phyloP scores from a whole-genome alignment of 2,113 vertebrate species.

The Passer montanus region DNA sequence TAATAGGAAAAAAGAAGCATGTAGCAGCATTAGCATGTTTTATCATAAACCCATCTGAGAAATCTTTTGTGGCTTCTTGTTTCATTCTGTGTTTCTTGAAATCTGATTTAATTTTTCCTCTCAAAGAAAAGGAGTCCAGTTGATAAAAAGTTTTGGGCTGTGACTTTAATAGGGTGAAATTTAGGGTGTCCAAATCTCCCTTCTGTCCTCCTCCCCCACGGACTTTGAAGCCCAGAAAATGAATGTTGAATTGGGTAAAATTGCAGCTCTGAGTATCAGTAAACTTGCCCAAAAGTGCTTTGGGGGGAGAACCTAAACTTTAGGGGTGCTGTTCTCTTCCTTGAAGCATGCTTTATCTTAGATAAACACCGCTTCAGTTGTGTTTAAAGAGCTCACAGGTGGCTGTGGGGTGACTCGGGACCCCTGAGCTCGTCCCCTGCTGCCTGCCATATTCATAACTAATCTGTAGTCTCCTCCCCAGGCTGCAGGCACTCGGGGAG shows the following conservation, averaged over 20 bases:
- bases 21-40: not conserved
- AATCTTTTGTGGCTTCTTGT: not conserved
- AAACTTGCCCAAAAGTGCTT: not conserved
- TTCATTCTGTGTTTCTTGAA: not conserved
- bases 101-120: not conserved
- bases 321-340: not conserved
- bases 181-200: rapidly evolving
- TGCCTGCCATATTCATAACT: conserved; percentile 66
- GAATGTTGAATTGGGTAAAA: not conserved
- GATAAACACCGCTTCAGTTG: not conserved
- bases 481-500: conserved; percentile 74
- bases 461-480: conserved; percentile 67
- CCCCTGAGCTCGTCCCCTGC: not conserved
- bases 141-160: not conserved
- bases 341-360: not conserved
- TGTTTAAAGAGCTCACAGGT: not conserved
- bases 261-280: not conserved
- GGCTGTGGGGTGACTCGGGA: not conserved
- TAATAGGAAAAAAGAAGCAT: not conserved
- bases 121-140: not conserved
- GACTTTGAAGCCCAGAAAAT: not conserved
- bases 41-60: not conserved
- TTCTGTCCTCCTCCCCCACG: rapidly evolving
- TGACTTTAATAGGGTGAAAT: not conserved
- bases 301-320: not conserved